Conservation (phyloP, 2,888 invertebrate genomes). For the Brachyptera risi region DNA sequence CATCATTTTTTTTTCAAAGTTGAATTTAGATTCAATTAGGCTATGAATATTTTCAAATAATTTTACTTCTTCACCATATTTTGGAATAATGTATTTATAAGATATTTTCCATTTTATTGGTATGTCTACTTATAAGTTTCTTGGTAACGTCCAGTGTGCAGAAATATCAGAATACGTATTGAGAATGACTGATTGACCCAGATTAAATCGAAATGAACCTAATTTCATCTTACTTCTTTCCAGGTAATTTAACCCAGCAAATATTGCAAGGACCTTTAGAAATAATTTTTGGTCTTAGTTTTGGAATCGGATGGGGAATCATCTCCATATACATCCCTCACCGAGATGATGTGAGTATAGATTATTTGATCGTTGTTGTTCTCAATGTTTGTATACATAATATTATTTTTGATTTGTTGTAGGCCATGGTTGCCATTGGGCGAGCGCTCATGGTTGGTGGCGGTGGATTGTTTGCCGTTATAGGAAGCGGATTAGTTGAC, state of each 20-base stretch:
- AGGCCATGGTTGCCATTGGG: slow-evolving; percentile 15
- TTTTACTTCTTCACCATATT: no score
- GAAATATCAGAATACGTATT: no score
- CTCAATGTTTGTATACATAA: no score
- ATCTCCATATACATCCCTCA: slow-evolving; percentile 59
- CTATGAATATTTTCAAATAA: no score
- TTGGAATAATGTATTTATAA: no score
- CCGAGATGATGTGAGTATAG: slow-evolving; percentile 46
- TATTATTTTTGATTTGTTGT: neutral
- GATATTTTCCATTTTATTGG: no score
- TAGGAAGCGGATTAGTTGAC: slow-evolving; percentile 56
- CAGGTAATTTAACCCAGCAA: slow-evolving; percentile 48
- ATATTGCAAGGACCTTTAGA: slow-evolving; percentile 57
- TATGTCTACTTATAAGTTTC: no score
- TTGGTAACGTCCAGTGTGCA: no score
- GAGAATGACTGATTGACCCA: no score
- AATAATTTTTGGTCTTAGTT: slow-evolving; percentile 55
- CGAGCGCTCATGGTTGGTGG: slow-evolving; percentile 55
- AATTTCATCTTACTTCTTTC: slow-evolving; percentile 27
- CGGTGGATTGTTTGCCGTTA: slow-evolving; percentile 59
- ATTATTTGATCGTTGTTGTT: neutral
- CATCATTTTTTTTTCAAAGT: no score
- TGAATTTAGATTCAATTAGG: no score
- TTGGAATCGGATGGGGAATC: slow-evolving; percentile 58
- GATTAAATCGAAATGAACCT: no score